phyloP scores from a whole-genome alignment of 2,888 invertebrate species.

The Willowsia nigromaculata region DNA sequence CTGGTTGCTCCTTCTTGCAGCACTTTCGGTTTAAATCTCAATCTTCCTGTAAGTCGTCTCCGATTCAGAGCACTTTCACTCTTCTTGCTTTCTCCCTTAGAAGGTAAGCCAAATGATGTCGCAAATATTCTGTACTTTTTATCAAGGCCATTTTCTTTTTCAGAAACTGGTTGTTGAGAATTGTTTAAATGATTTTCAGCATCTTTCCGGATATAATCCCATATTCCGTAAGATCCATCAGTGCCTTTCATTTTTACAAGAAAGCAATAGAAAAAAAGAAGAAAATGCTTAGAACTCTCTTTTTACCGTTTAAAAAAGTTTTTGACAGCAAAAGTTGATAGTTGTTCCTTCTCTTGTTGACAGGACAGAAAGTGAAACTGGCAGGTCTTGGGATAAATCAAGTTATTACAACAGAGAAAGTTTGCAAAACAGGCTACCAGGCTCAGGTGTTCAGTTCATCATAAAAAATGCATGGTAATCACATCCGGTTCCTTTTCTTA shows the following conservation, averaged over 20 bases:
- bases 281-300: too few species aligned
- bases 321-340: too few species aligned
- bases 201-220: constrained; percentile 45
- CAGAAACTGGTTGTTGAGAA: not conserved
- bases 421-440: not conserved
- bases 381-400: too few species aligned
- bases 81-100: not conserved
- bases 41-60: constrained; percentile 62
- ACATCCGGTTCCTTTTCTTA: not conserved
- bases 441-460: constrained; percentile 27
- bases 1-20: not conserved
- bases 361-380: too few species aligned
- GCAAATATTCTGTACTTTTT: constrained; percentile 17
- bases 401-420: not conserved
- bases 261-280: too few species aligned
- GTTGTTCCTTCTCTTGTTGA: too few species aligned
- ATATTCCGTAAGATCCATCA: constrained; percentile 45
- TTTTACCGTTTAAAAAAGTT: too few species aligned
- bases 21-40: constrained; percentile 46
- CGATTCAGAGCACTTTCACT: not conserved
- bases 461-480: not conserved
- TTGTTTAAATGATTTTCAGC: not conserved
- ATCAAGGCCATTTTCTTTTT: not conserved
- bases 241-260: constrained; percentile 27
- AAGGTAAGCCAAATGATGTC: not conserved